phyloP scores from a whole-genome alignment of 2,888 invertebrate genomes.

The Mythimna loreyi region DNA sequence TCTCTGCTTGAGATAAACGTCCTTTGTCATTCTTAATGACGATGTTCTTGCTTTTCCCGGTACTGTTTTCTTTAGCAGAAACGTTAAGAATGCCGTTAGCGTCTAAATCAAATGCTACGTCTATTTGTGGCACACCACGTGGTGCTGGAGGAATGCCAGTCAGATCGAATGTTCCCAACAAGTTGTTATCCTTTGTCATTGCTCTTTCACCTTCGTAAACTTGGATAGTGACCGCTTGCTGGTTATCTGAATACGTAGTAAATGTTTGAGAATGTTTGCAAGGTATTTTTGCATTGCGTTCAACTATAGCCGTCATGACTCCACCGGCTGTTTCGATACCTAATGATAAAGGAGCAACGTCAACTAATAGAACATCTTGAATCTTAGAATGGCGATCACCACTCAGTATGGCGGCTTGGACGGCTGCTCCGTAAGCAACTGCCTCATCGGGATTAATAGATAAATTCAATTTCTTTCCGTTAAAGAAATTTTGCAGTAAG shows the following conservation, averaged over 20 bases:
- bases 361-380: conserved; percentile 92
- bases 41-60: conserved; percentile 93
- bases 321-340: conserved; percentile 95
- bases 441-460: conserved; percentile 96
- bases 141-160: conserved; percentile 93
- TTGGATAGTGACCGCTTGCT: conserved; percentile 93
- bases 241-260: conserved; percentile 95
- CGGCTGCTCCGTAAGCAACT: conserved; percentile 94
- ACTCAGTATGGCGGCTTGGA: conserved; percentile 93
- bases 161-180: conserved; percentile 92
- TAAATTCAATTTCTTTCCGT: conserved; percentile 93
- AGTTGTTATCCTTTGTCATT: conserved; percentile 94
- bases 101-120: conserved; percentile 94
- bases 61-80: conserved; percentile 93
- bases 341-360: conserved; percentile 92
- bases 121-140: conserved; percentile 92
- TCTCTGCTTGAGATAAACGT: conserved; percentile 95
- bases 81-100: conserved; percentile 96
- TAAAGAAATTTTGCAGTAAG: conserved; percentile 94
- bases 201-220: conserved; percentile 95
- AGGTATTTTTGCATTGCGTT: conserved; percentile 93
- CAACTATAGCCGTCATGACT: conserved; percentile 94
- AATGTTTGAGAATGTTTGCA: conserved; percentile 94
- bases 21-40: conserved; percentile 96
- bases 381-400: conserved; percentile 94